A percentile compares a stretch with the other conserved stretches of the same genome.
These are phyloP conservation scores for Cynaeus angustus DNA, from an alignment of 2,888 invertebrate genomes.

Conservation along the genomic window DNA sequence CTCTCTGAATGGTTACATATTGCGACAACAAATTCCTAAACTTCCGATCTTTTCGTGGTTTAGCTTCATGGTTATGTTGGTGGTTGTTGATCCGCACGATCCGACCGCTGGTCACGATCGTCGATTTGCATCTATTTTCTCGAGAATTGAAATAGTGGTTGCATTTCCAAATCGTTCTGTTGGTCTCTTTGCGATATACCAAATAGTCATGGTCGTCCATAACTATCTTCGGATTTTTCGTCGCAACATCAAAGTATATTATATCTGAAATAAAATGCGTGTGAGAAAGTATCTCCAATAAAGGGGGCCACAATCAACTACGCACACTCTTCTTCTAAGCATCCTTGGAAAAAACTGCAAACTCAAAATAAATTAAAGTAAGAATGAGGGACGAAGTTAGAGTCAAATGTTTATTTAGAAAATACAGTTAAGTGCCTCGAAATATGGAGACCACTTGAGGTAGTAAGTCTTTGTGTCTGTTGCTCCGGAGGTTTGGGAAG, in stretches of 20 bases:
- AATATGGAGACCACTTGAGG: slow-evolving; percentile 51
- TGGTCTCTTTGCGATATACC: slow-evolving; percentile 59
- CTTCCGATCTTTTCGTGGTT: slow-evolving; percentile 55
- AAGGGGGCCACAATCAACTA: neutral
- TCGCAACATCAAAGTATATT: slow-evolving; percentile 62
- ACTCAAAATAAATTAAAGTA: neutral
- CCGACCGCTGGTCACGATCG: slow-evolving; percentile 60
- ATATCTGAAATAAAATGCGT: slow-evolving; percentile 55
- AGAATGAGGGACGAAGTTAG: neutral
- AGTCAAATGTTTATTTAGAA: neutral
- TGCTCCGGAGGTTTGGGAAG: slow-evolving; percentile 38
- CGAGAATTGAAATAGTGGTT: slow-evolving; percentile 60
- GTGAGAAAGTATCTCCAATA: slow-evolving; percentile 12
- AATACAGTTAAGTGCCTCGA: neutral
- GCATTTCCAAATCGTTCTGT: slow-evolving; percentile 63
- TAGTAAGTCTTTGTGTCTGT: slow-evolving; percentile 48
- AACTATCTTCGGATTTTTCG: slow-evolving; percentile 63
- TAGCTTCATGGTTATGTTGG: slow-evolving; percentile 59
- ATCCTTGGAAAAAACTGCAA: slow-evolving; percentile 8
- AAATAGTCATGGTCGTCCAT: slow-evolving; percentile 61
- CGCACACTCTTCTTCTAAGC: slow-evolving; percentile 7
- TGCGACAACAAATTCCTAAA: slow-evolving; percentile 60
- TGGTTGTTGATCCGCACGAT: slow-evolving; percentile 60
- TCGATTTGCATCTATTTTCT: slow-evolving; percentile 61
- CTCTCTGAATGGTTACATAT: slow-evolving; percentile 59